These are phyloP conservation scores for Sebastes schlegelii DNA, from an alignment of 2,113 vertebrate species.

Conservation along the genomic window DNA sequence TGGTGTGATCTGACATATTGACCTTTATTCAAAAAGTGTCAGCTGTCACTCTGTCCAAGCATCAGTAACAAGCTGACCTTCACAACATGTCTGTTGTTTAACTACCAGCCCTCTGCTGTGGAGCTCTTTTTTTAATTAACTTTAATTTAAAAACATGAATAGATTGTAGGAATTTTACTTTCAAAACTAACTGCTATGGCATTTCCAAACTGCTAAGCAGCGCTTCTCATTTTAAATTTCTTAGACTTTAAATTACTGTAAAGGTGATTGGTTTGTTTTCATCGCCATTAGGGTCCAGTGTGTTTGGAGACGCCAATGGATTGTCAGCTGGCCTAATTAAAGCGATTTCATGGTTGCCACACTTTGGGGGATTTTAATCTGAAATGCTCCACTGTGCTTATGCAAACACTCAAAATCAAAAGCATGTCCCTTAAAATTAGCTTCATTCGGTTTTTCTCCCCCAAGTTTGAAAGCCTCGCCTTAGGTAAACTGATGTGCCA, in stretches of 20 bases:
- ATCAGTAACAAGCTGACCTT: conserved; percentile 74
- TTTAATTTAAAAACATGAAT: background rate
- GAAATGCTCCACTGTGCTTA: conserved; percentile 78
- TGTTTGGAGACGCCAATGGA: conserved; percentile 60
- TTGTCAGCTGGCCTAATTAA: conserved; percentile 79
- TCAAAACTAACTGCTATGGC: background rate
- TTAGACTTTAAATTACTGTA: conserved; percentile 23
- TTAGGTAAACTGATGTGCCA: conserved; percentile 76
- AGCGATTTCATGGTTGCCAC: conserved; percentile 79
- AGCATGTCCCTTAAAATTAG: conserved; percentile 80
- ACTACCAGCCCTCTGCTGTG: conserved; percentile 13
- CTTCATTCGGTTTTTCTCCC: conserved; percentile 61
- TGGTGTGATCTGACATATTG: conserved; percentile 58
- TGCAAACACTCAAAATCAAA: conserved; percentile 78
- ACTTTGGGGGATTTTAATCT: conserved; percentile 76
- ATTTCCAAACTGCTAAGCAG: background rate
- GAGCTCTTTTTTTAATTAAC: background rate
- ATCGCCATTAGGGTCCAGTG: conserved; percentile 46
- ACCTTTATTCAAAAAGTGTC: conserved; percentile 78
- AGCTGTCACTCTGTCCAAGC: conserved; percentile 68
- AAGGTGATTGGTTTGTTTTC: conserved; percentile 60
- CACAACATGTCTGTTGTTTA: conserved; percentile 48
- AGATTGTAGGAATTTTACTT: background rate
- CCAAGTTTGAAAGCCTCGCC: conserved; percentile 74
- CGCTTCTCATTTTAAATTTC: background rate